phyloP scores from a whole-genome alignment of 2,113 vertebrate genomes.

The Apus apus region DNA sequence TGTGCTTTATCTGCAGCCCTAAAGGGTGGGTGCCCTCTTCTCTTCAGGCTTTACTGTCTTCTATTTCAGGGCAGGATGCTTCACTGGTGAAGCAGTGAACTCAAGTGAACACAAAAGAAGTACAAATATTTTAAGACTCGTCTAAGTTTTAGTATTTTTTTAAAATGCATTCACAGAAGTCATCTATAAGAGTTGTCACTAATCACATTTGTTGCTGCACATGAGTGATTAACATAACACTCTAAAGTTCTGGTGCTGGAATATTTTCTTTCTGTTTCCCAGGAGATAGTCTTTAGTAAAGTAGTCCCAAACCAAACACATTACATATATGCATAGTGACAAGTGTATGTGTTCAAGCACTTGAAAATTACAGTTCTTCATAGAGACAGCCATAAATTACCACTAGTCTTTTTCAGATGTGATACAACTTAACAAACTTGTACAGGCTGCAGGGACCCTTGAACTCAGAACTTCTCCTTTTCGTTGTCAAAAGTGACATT shows the following conservation, averaged over 20 bases:
- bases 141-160: neutral
- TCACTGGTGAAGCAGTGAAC: neutral
- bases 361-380: neutral
- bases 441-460: neutral
- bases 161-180: neutral
- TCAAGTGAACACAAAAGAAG: neutral
- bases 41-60: neutral
- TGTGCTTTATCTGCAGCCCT: neutral
- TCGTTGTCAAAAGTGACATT: neutral
- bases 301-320: neutral
- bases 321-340: neutral
- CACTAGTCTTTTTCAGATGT: neutral
- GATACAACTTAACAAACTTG: neutral
- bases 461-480: neutral
- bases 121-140: neutral
- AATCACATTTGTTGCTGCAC: neutral
- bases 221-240: fast-evolving
- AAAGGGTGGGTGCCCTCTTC: neutral
- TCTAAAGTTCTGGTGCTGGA: neutral
- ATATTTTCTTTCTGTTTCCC: neutral
- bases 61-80: neutral
- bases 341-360: neutral
- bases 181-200: neutral
- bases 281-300: neutral
- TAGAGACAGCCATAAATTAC: neutral